Evolutionary conservation across 2,113 vertebrate species (phyloP).

Genomic region (Gracilinanus agilis): DNA sequence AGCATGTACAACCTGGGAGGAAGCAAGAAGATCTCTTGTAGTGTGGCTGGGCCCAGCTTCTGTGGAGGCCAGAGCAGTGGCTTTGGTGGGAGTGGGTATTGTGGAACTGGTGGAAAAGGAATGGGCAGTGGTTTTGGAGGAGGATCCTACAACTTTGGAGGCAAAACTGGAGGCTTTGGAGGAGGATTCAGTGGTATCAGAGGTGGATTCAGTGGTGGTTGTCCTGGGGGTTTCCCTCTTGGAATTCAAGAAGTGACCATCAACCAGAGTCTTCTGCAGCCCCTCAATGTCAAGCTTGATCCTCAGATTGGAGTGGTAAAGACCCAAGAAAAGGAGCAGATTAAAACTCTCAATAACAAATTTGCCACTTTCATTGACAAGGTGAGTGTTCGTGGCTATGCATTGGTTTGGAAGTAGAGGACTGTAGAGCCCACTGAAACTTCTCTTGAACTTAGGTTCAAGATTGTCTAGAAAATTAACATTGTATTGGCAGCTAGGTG

Average conservation of each 20-base stretch:
- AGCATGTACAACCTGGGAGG: slow-evolving; percentile 48
- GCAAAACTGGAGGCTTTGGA: neutral
- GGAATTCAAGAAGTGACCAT: slow-evolving; percentile 9
- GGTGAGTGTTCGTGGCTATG: neutral
- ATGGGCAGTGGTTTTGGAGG: neutral
- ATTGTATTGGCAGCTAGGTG: too few relatives aligned
- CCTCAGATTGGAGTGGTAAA: neutral
- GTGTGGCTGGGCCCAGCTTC: neutral
- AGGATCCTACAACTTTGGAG: neutral
- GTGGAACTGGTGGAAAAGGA: neutral
- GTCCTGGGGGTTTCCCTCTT: neutral
- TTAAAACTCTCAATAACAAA: neutral
- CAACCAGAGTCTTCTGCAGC: slow-evolving; percentile 10
- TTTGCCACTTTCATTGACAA: slow-evolving; percentile 11
- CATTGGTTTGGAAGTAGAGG: neutral
- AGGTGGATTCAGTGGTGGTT: neutral
- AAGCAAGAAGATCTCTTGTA: slow-evolving; percentile 49
- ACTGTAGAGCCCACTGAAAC: neutral
- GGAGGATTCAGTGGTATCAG: neutral
- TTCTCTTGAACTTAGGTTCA: neutral
- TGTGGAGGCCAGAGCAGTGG: neutral
- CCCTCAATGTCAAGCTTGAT: neutral
- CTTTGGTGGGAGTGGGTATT: too few relatives aligned
- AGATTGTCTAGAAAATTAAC: neutral
- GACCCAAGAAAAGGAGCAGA: slow-evolving; percentile 27